These are phyloP conservation scores for Chydorus sphaericus DNA, from an alignment of 2,888 invertebrate genomes.

Conservation along the genomic window DNA sequence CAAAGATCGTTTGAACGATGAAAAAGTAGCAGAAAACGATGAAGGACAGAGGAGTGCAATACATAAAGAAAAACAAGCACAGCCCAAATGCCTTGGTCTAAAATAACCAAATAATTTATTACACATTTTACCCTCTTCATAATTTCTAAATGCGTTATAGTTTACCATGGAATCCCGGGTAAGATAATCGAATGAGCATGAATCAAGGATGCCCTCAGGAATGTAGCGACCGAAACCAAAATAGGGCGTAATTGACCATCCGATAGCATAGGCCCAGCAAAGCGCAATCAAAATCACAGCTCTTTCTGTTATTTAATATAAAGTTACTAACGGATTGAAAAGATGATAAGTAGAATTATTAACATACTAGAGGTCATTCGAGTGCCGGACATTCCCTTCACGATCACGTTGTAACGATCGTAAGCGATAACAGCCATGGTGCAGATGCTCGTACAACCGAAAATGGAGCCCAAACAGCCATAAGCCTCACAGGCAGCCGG, in stretches of 20 bases:
- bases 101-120: neutral
- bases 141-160: neutral
- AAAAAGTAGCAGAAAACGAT: conserved; percentile 46
- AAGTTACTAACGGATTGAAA: neutral
- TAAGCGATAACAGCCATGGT: conserved; percentile 30
- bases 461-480: conserved; percentile 29
- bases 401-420: conserved; percentile 32
- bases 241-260: conserved; percentile 28
- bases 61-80: conserved; percentile 32
- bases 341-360: neutral
- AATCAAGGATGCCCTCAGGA: conserved; percentile 32
- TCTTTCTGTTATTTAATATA: conserved; percentile 20
- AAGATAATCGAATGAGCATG: conserved; percentile 37
- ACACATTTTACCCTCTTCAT: neutral
- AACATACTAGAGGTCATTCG: conserved; percentile 12
- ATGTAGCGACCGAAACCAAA: conserved; percentile 31
- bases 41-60: conserved; percentile 36
- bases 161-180: conserved; percentile 28
- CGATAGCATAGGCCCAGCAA: conserved; percentile 29
- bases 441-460: conserved; percentile 32
- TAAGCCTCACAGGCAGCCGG: conserved; percentile 27
- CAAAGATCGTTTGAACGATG: conserved; percentile 58
- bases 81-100: conserved; percentile 2
- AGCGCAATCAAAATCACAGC: conserved; percentile 26
- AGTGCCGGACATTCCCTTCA: conserved; percentile 22